Base-by-base conservation (phyloP, 2,888 invertebrate species). In the Noctua fimbriata region DNA sequence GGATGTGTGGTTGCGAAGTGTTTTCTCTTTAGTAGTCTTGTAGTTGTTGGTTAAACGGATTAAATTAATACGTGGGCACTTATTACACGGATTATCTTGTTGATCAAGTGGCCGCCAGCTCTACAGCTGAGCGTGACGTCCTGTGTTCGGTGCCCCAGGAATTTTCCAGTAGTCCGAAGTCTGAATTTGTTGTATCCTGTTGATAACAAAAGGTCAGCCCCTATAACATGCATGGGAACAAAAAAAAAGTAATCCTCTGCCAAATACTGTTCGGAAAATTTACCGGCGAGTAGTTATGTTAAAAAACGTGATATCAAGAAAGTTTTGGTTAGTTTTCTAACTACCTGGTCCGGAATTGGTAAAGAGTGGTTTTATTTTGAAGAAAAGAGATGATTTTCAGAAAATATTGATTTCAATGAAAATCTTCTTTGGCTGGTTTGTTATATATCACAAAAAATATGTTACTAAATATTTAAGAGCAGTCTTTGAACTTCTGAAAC, bases 1-100 rank as follows among this genome's bases (percentile, higher is more conserved):
- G 41, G 73, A 32, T 73, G n/a, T 80, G 81, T 73, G 66, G 65
- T 66, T 73, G 58, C 55, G 6, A 32, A 55, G 21, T 55, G 36
- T 16, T 70, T 81, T 70, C 69, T 80, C 47, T 63, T 65, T 47
- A 81, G 12, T 24, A 2, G 21, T 63, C 32, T 69, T 49, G 47
- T 52, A 73, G 60, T 55, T 69, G 36, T n/a, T 55, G 21, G 3
- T 79, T 60, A 36, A 60, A 44, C 6, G 21, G 16, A 67, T 73
- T 18, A 32, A 73, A 58, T 78, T 24, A 49, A 41, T 66, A 24
- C 6, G 12, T 16, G n/a, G 12, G 66, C 1, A 16, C 9, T 4
- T 18, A 36, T 21, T 32, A 9, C 9, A 18, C 9, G 63, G 32
- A 36, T 63, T 32, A 32, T 21, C 63, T 21, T 9, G 63, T 18